phyloP scores from a whole-genome alignment of 2,113 vertebrate species.

The Pycnonotus jocosus region DNA sequence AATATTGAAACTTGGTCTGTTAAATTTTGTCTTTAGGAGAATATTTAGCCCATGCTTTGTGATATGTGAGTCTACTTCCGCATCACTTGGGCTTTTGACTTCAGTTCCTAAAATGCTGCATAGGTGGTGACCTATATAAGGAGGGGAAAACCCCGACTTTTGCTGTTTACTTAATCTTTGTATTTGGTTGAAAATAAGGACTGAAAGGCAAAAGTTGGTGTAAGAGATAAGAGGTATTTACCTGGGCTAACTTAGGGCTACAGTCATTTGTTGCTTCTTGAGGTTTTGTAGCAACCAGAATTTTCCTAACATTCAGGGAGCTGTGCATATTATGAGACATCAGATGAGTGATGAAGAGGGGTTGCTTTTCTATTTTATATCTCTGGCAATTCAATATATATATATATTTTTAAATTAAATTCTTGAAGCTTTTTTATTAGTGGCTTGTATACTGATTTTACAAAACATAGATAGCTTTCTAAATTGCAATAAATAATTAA shows the following conservation, averaged over 20 bases:
- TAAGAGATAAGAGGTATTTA: not conserved
- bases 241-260: not conserved
- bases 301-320: not conserved
- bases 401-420: not conserved
- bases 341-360: not conserved
- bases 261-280: not conserved
- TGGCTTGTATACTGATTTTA: not conserved
- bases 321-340: not conserved
- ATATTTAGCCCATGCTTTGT: not conserved
- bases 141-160: not conserved
- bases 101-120: not conserved
- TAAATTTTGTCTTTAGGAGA: not conserved
- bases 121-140: not conserved
- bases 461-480: not conserved
- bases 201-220: not conserved
- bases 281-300: not conserved
- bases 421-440: not conserved
- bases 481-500: not conserved
- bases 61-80: not conserved
- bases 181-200: not conserved
- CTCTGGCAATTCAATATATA: not conserved
- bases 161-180: not conserved
- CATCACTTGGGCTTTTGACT: not conserved
- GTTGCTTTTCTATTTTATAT: not conserved
- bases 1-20: not conserved